phyloP scores from a whole-genome alignment of 2,113 vertebrate species.

The Microcebus lehilahytsara region DNA sequence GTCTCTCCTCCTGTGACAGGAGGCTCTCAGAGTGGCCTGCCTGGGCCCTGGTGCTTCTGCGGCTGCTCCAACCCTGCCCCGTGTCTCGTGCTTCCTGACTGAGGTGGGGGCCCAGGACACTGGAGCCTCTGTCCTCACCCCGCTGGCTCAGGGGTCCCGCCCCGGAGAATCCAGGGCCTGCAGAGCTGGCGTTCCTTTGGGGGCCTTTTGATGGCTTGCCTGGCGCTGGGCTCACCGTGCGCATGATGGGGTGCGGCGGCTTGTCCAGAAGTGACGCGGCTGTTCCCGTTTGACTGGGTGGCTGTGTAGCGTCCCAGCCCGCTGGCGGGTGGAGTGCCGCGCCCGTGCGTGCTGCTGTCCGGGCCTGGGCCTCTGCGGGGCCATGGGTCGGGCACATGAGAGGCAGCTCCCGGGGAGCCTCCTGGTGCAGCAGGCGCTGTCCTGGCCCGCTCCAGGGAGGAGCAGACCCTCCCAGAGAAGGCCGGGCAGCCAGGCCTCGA shows the following conservation, averaged over 20 bases:
- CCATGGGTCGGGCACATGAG: background rate
- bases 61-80: rapidly evolving
- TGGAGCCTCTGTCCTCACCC: background rate
- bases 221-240: rapidly evolving
- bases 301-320: background rate
- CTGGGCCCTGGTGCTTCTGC: background rate
- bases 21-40: too few relatives aligned
- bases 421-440: background rate
- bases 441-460: background rate
- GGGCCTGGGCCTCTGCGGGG: background rate
- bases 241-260: background rate
- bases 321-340: background rate
- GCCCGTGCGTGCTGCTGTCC: background rate
- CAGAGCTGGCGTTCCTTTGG: background rate
- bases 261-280: rapidly evolving
- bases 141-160: background rate
- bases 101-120: too few relatives aligned
- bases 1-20: background rate
- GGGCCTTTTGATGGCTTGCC: rapidly evolving
- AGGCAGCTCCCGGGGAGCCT: background rate
- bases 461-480: too few relatives aligned
- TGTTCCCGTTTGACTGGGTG: background rate
- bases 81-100: background rate
- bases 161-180: background rate
- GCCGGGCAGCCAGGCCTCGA: background rate